Conservation (phyloP, 1,140 invertebrate species). For the Lasaia peninsularis region DNA sequence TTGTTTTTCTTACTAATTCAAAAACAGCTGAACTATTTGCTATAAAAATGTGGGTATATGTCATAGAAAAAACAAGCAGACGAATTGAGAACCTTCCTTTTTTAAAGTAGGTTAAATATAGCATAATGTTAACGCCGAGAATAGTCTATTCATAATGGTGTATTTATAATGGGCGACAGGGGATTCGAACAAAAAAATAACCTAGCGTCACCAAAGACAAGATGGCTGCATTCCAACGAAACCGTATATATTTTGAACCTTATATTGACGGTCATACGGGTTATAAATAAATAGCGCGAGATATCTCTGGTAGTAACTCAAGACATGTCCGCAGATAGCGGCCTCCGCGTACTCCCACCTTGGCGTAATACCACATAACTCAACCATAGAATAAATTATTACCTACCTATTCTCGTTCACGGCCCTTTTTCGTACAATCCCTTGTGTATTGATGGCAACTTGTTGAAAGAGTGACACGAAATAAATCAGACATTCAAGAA, state of each 20-base stretch:
- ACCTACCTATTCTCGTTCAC: conserved; percentile 53
- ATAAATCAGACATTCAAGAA: neutral
- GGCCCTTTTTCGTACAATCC: conserved; percentile 45
- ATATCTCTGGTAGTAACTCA: conserved; percentile 43
- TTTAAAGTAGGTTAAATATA: too few species aligned
- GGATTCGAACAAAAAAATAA: conserved; percentile 31
- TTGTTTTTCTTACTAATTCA: too few species aligned
- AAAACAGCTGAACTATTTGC: too few species aligned
- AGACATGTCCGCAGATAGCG: conserved; percentile 47
- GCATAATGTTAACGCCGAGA: conserved; percentile 9
- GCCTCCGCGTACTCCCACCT: conserved; percentile 53
- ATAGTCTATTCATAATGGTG: conserved; percentile 18
- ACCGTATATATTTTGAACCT: conserved; percentile 20
- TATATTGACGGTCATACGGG: conserved; percentile 25
- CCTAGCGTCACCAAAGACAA: conserved; percentile 38
- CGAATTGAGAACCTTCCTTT: too few species aligned
- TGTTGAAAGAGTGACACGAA: conserved; percentile 11
- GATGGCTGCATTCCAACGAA: conserved; percentile 49
- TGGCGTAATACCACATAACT: conserved; percentile 67
- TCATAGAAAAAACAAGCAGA: too few species aligned
- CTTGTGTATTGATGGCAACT: conserved; percentile 14
- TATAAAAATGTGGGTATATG: too few species aligned
- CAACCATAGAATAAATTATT: conserved; percentile 63
- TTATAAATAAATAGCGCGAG: conserved; percentile 22
- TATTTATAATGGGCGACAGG: conserved; percentile 25